Evolutionary conservation across 2,113 vertebrate genomes (phyloP).

Genomic region (Rhinolophus ferrumequinum): DNA sequence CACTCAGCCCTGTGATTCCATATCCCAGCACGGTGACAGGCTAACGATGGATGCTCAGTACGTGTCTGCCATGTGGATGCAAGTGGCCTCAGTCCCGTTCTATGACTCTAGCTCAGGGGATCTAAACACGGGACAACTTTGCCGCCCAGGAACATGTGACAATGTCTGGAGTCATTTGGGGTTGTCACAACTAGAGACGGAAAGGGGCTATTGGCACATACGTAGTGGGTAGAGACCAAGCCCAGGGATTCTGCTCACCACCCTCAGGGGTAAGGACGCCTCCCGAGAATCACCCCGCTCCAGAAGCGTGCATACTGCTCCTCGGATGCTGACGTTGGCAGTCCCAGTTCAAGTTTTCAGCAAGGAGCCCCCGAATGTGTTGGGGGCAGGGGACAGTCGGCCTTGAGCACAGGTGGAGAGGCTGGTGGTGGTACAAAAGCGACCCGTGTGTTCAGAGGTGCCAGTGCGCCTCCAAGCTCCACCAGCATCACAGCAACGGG

Average conservation of each 20-base stretch:
- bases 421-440: rapidly evolving
- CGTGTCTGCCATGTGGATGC: background rate
- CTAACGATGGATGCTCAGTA: too few species aligned
- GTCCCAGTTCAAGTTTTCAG: background rate
- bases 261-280: too few species aligned
- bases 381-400: too few species aligned
- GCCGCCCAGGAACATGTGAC: too few species aligned
- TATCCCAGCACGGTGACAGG: too few species aligned
- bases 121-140: background rate
- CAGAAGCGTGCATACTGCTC: rapidly evolving
- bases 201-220: too few species aligned
- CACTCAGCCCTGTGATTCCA: too few species aligned
- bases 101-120: background rate
- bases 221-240: background rate
- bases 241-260: too few species aligned
- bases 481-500: background rate
- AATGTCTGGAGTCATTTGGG: too few species aligned
- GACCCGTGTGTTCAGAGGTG: background rate
- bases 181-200: background rate
- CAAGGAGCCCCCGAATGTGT: too few species aligned
- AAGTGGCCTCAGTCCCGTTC: too few species aligned
- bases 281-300: too few species aligned
- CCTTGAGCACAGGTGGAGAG: background rate
- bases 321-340: rapidly evolving
- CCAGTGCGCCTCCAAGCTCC: background rate